Evolutionary conservation across 2,888 invertebrate genomes (phyloP), one percentile per base, ranked within the genome.

Genomic region (Scaptomyza reducta): DNA sequence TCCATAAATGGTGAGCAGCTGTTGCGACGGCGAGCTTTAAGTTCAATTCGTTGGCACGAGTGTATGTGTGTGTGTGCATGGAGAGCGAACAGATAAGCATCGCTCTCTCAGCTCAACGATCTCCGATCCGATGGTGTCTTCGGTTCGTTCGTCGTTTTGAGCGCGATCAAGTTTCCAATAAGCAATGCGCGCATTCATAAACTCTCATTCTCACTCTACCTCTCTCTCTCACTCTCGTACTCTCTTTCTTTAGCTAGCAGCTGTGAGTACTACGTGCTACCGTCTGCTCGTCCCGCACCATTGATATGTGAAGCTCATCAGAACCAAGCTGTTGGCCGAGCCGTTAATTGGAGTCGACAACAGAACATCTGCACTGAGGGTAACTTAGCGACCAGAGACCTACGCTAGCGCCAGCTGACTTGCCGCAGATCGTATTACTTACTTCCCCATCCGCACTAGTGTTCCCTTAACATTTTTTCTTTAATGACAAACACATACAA

Each of bases 1-100:
- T 76, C 76, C 82, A 75, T 79, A 85, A 77, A 79, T 85, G 86
- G 82, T 60, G 68, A 83, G 82, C 82, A 83, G 82, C 82, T 83
- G 82, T 85, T 83, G 83, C 67, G 56, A 70, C 33, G 65, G 44
- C 64, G 58, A 76, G 77, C 75, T 79, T 69, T 68, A 57, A 64
- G 58, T 49, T 42, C 57, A 57, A 31, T 31, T 10, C 31, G 31
- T 22, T 22, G 22, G 3, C 10, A 1, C 31, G 6, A 1, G 42
- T 31, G 31, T 31, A 10, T 31, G 31, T 10, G 13, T 5, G 7
- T 2, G 31, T 1, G 31, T 5, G 44, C 3, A 22, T 22, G 5
- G 22, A 22, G 22, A 60, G 57, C 33, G 49, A 29, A 13, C 54
- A 33, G 59, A 63, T 50, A 63, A 51, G 44, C 45, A 44, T 29